Conservation (phyloP, 2,888 invertebrate genomes). For the Pelosia muscerda region DNA sequence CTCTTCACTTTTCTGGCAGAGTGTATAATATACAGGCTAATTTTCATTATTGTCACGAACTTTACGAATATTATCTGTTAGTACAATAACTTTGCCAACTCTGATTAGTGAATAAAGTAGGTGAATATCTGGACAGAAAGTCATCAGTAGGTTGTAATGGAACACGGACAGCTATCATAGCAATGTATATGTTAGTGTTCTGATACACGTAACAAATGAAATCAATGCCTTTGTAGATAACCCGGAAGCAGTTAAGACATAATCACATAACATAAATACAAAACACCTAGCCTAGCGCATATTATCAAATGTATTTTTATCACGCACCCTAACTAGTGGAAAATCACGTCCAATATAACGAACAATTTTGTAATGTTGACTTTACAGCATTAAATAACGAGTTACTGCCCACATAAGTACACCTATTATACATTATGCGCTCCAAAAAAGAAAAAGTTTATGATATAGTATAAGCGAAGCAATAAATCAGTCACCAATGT, state of each 20-base stretch:
- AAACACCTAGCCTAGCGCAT: no score
- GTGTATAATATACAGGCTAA: no score
- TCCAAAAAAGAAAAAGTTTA: slow-evolving; percentile 28
- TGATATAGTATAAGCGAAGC: slow-evolving; percentile 13
- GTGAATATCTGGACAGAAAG: neutral
- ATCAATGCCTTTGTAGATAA: slow-evolving; percentile 21
- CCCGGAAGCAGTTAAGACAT: slow-evolving; percentile 37
- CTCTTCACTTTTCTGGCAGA: neutral
- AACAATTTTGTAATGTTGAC: slow-evolving; percentile 37
- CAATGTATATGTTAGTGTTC: neutral
- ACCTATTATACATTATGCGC: slow-evolving; percentile 8
- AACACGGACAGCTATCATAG: neutral
- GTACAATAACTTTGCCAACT: neutral
- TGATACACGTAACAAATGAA: neutral
- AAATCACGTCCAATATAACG: slow-evolving; percentile 41
- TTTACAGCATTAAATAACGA: slow-evolving; percentile 24
- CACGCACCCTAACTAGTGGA: slow-evolving; percentile 40
- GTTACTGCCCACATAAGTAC: slow-evolving; percentile 9
- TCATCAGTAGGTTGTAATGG: neutral
- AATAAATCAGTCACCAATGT: slow-evolving; percentile 43
- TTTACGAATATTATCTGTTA: neutral
- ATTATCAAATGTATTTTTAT: slow-evolving; percentile 46
- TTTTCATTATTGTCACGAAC: no score
- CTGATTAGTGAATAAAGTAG: neutral
- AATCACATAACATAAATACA: slow-evolving; percentile 23